phyloP scores from a whole-genome alignment of 2,113 vertebrate genomes.

The Sula dactylatra region DNA sequence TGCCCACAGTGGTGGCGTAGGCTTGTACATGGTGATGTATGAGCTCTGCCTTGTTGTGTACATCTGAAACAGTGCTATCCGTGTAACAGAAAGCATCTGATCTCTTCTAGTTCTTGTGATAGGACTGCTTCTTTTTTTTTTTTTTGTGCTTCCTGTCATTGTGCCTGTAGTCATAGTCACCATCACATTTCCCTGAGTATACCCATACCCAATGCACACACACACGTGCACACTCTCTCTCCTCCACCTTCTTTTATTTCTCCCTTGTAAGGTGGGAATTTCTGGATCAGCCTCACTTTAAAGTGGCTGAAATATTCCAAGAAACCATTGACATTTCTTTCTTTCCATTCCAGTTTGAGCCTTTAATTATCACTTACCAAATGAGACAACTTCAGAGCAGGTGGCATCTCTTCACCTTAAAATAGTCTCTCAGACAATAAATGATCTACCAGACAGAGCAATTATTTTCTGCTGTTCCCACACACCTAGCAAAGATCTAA shows the following conservation, averaged over 20 bases:
- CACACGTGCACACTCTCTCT: accelerated
- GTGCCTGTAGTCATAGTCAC: not conserved
- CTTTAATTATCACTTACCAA: not conserved
- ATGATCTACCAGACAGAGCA: not conserved
- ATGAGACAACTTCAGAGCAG: not conserved
- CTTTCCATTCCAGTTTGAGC: not conserved
- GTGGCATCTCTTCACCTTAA: not conserved
- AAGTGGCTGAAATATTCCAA: not conserved
- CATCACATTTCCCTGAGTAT: not conserved
- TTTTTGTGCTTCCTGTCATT: not conserved
- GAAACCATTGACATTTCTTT: not conserved
- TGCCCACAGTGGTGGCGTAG: accelerated
- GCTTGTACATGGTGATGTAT: not conserved
- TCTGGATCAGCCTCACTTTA: not conserved
- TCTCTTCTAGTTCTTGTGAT: not conserved
- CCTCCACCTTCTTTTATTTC: not conserved
- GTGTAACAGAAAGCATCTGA: not conserved
- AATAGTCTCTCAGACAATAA: not conserved
- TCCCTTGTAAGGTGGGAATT: not conserved
- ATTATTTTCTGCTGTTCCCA: not conserved
- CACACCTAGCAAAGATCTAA: not conserved
- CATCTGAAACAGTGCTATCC: not conserved
- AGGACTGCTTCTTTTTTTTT: not conserved
- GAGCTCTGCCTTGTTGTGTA: not conserved
- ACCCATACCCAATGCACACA: not conserved